Conservation (phyloP, 92 coral and sea anemone genomes). For the Metridium senile region DNA sequence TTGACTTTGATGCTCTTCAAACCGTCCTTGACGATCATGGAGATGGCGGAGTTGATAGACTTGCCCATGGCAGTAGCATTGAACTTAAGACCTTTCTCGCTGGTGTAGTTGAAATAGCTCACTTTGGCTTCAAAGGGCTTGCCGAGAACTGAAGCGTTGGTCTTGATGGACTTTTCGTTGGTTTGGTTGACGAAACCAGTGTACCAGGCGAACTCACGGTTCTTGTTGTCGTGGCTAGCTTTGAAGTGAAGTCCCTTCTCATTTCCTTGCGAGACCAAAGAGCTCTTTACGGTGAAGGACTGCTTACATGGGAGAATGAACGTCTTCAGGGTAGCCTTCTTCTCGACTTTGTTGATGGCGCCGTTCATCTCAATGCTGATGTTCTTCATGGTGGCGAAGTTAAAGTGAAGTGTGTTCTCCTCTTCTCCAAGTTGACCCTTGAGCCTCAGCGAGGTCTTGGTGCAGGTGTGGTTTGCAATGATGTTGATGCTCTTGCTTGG, state of each 20-base stretch:
- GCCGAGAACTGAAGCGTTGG: constrained; percentile 82
- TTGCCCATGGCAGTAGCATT: constrained; percentile 60
- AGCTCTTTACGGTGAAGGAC: constrained; percentile 72
- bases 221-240: constrained; percentile 88
- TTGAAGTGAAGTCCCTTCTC: constrained; percentile 86
- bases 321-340: constrained; percentile 61
- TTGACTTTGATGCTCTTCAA: constrained; percentile 68
- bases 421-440: constrained; percentile 73
- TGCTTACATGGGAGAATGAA: constrained; percentile 75
- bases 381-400: constrained; percentile 69
- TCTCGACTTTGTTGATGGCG: constrained; percentile 54
- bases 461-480: constrained; percentile 84
- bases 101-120: constrained; percentile 66
- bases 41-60: constrained; percentile 54
- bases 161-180: constrained; percentile 74
- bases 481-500: constrained; percentile 63
- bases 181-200: constrained; percentile 72
- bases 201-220: constrained; percentile 78
- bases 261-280: constrained; percentile 49
- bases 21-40: constrained; percentile 57
- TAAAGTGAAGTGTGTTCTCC: constrained; percentile 61
- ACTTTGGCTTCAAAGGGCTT: constrained; percentile 62
- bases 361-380: constrained; percentile 73
- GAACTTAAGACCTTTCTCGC: constrained; percentile 71
- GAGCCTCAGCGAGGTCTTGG: constrained; percentile 75